Percentiles rank a stretch among this genome's conserved stretches.
phyloP scores from a whole-genome alignment of 37 sponge, comb jelly and placozoan genomes.

The Geodia barretti region DNA sequence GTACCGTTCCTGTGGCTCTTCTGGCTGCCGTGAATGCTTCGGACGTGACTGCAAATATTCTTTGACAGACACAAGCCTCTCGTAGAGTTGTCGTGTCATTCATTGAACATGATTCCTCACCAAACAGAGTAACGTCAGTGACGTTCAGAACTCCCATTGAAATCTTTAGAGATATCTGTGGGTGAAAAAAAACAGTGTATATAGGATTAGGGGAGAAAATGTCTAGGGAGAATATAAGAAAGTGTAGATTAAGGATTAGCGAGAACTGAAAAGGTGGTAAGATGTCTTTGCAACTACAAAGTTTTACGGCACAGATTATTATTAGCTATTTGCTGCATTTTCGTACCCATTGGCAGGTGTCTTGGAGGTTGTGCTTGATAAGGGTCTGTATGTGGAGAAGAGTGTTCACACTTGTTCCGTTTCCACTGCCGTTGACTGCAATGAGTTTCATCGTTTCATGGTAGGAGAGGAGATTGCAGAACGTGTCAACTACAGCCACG shows the following conservation, averaged over 20 bases:
- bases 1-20: no score
- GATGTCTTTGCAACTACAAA: no score
- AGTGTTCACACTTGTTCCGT: neutral
- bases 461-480: neutral
- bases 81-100: neutral
- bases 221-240: no score
- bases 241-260: no score
- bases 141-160: neutral
- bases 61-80: no score
- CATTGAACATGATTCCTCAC: neutral
- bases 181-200: neutral
- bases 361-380: neutral
- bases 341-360: neutral
- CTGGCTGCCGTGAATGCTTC: no score
- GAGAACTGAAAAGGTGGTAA: no score
- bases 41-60: no score
- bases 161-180: neutral
- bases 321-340: neutral
- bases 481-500: neutral
- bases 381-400: neutral
- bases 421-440: neutral
- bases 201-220: no score
- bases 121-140: neutral
- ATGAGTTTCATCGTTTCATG: neutral
- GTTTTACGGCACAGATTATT: neutral